Percentiles rank a stretch among this genome's conserved stretches.
Evolutionary conservation across 2,113 vertebrate genomes (phyloP).

Genomic region (Orycteropus afer): DNA sequence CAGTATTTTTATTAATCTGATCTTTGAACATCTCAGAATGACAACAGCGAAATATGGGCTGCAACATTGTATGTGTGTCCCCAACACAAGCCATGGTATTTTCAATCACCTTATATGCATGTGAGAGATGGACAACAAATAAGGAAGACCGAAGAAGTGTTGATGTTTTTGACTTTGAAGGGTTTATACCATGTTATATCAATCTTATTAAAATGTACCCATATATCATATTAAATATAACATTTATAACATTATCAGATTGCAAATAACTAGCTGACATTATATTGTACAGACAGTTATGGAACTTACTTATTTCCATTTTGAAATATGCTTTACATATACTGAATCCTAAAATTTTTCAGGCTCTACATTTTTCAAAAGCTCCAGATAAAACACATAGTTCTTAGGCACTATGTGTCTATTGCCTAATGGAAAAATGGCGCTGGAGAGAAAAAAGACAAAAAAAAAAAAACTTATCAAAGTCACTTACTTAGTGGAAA

Average conservation of each 20-base stretch:
- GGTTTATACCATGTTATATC: not conserved
- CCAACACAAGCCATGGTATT: too few relatives aligned
- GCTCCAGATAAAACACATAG: not conserved
- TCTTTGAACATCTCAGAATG: not conserved
- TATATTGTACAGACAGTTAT: slow-evolving; percentile 8
- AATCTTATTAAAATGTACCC: not conserved
- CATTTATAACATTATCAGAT: not conserved
- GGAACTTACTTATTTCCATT: not conserved
- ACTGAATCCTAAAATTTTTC: not conserved
- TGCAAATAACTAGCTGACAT: not conserved
- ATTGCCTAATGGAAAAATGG: not conserved
- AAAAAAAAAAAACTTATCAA: not conserved
- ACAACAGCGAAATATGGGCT: not conserved
- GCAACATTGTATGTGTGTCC: not conserved
- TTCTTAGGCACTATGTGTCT: not conserved
- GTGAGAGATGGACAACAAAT: too few relatives aligned
- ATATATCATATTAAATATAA: not conserved
- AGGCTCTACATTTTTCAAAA: not conserved
- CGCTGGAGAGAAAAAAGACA: not conserved
- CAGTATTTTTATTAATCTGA: not conserved
- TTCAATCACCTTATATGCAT: too few relatives aligned
- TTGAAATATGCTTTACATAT: slow-evolving; percentile 16
- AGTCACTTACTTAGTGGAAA: not conserved
- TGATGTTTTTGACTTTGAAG: not conserved
- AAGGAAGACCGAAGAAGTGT: too few relatives aligned